Conservation (phyloP, 2,113 vertebrate species). For the Aldabrachelys gigantea region DNA sequence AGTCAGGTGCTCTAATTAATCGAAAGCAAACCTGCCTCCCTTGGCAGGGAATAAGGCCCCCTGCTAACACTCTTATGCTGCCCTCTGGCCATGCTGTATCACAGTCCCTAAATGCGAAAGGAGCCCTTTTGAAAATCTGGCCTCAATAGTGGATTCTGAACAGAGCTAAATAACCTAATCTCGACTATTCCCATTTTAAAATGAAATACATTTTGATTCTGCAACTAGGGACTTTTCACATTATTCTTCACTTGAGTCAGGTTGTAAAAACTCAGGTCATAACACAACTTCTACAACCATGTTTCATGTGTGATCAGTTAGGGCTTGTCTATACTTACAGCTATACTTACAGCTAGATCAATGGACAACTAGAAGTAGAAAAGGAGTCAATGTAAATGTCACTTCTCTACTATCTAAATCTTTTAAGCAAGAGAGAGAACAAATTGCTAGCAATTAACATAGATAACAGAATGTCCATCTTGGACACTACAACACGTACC, state of each 20-base stretch:
- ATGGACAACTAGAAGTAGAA: not conserved
- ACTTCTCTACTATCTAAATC: not conserved
- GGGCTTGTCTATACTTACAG: no score
- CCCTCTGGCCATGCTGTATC: no score
- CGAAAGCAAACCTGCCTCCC: no score
- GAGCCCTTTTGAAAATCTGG: not conserved
- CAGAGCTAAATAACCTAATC: no score
- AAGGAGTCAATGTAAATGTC: not conserved
- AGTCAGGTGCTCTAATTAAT: no score
- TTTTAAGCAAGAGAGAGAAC: rapidly evolving
- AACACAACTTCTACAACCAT: not conserved
- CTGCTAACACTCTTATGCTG: no score
- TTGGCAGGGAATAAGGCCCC: no score
- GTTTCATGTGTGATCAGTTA: not conserved
- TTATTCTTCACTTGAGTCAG: not conserved
- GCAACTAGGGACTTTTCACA: not conserved
- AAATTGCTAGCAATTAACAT: not conserved
- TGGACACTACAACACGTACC: not conserved
- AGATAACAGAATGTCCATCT: not conserved
- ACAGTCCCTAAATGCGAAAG: not conserved
- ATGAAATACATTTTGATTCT: not conserved
- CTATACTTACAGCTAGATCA: no score
- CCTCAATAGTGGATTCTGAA: no score
- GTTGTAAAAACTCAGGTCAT: not conserved
- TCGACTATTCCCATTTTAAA: not conserved